Conservation (phyloP, 1,140 invertebrate species). For the Danaus melanippus region DNA sequence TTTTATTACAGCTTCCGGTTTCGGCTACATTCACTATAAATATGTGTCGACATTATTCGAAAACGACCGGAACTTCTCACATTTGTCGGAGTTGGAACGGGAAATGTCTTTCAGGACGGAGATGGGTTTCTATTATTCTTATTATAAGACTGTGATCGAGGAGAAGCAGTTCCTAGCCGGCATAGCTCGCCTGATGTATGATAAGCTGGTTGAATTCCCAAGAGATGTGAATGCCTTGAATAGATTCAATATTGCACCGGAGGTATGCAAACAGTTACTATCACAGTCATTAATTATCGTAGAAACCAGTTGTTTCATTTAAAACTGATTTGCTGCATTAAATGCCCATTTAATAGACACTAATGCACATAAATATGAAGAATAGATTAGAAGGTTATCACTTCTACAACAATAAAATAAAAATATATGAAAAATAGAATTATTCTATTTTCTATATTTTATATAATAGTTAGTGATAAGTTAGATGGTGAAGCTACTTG, state of each 20-base stretch:
- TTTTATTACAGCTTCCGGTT: slow-evolving; percentile 32
- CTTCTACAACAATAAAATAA: no score
- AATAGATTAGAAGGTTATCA: no score
- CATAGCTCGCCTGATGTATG: slow-evolving; percentile 77
- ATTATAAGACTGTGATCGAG: slow-evolving; percentile 85
- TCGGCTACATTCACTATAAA: slow-evolving; percentile 70
- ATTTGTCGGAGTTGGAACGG: slow-evolving; percentile 84
- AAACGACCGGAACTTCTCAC: slow-evolving; percentile 86
- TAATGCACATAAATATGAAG: no score
- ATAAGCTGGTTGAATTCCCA: slow-evolving; percentile 86
- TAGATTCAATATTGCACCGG: slow-evolving; percentile 87
- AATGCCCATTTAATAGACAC: no score
- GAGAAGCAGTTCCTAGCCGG: slow-evolving; percentile 77
- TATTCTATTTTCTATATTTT: no score
- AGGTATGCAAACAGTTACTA: slow-evolving; percentile 72
- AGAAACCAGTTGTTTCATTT: no score
- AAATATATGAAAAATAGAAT: no score
- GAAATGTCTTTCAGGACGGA: slow-evolving; percentile 88
- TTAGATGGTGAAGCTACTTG: no score
- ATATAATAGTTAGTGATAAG: no score
- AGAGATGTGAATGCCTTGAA: slow-evolving; percentile 84
- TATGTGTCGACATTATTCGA: slow-evolving; percentile 85
- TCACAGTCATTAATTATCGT: no score
- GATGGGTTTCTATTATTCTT: slow-evolving; percentile 92
- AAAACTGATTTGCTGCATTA: no score